phyloP scores from a whole-genome alignment of 1,140 invertebrate species.

The Melipona quadrifasciata region DNA sequence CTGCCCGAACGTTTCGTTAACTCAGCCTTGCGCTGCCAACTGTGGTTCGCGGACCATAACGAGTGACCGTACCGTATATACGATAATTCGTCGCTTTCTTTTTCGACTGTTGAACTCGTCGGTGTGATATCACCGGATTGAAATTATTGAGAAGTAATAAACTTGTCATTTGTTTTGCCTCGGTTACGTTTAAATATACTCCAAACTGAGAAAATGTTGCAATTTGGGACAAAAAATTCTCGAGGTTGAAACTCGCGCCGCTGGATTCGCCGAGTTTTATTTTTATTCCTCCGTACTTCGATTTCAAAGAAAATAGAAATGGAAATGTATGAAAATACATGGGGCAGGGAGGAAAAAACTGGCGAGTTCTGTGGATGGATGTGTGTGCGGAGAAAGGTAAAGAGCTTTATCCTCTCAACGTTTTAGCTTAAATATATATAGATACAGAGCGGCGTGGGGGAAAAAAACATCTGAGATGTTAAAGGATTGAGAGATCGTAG shows the following conservation, averaged over 20 bases:
- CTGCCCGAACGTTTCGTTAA: not conserved
- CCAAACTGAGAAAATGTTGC: no score
- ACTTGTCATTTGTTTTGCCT: no score
- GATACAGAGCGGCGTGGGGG: no score
- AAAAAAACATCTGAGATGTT: not conserved
- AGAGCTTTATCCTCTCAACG: not conserved
- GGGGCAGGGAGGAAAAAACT: not conserved
- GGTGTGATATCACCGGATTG: no score
- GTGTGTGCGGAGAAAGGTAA: not conserved
- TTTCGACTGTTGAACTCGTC: no score
- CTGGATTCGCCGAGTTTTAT: constrained; percentile 40
- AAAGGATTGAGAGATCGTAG: not conserved
- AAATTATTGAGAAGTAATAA: no score
- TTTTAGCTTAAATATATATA: not conserved
- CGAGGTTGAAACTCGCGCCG: not conserved
- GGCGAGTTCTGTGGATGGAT: not conserved
- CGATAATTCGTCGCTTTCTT: no score
- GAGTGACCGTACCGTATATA: no score
- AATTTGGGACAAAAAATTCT: no score
- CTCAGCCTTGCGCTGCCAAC: no score
- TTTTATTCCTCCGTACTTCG: constrained; percentile 26
- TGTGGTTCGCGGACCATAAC: no score
- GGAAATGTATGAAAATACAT: constrained; percentile 40
- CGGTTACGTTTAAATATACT: no score
- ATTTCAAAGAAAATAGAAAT: constrained; percentile 43